phyloP scores from a whole-genome alignment of 2,888 invertebrate species.

The Cephus pulcher region DNA sequence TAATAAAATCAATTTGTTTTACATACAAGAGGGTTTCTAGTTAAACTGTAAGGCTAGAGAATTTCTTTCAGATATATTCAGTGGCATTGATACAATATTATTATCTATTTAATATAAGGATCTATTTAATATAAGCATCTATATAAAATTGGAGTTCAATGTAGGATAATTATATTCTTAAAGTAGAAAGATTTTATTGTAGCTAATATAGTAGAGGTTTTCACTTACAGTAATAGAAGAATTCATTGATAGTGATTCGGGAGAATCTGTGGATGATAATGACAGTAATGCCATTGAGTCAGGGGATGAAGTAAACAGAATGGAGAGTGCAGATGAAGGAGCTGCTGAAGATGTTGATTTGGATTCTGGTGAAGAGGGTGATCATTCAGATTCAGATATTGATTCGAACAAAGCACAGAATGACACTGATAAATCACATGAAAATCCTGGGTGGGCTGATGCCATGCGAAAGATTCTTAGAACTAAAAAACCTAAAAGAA shows the following conservation, averaged over 20 bases:
- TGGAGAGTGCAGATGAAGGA: slow-evolving; percentile 31
- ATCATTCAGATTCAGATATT: slow-evolving; percentile 19
- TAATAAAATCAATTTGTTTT: background rate
- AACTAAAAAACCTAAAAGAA: slow-evolving; percentile 79
- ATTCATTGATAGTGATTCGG: background rate
- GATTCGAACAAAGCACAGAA: slow-evolving; percentile 4
- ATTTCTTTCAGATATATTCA: background rate
- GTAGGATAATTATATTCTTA: background rate
- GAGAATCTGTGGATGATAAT: slow-evolving; percentile 12
- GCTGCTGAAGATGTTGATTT: slow-evolving; percentile 44
- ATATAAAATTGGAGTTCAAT: background rate
- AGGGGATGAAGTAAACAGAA: slow-evolving; percentile 5
- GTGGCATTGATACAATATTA: background rate
- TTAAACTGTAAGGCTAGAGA: background rate
- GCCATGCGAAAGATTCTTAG: slow-evolving; percentile 83
- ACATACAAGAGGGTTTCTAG: background rate
- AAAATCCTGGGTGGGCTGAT: slow-evolving; percentile 84
- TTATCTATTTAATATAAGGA: background rate
- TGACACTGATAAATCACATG: slow-evolving; percentile 35
- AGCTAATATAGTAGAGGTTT: background rate
- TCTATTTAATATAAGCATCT: background rate
- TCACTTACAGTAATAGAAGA: slow-evolving; percentile 7
- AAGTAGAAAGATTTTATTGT: background rate
- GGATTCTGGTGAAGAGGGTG: slow-evolving; percentile 57
- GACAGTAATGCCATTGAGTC: slow-evolving; percentile 7